phyloP scores from a whole-genome alignment of 2,797 vertebrate species.

The Tapera naevia region DNA sequence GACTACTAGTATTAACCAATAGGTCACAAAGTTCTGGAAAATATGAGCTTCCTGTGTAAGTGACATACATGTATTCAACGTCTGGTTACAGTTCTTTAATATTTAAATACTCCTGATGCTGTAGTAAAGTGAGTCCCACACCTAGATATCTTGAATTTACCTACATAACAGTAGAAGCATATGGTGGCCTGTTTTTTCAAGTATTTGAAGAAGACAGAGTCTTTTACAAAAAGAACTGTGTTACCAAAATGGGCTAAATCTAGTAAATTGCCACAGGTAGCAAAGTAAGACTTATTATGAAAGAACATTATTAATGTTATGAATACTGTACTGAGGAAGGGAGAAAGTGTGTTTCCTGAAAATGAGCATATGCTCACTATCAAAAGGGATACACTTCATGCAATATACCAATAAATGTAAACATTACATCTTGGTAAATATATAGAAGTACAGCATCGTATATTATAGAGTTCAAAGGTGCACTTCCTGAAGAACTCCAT shows the following conservation, averaged over 20 bases:
- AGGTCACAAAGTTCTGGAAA: background rate
- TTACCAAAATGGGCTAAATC: background rate
- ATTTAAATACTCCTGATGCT: background rate
- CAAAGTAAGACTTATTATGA: background rate
- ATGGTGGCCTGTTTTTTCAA: no score
- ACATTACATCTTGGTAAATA: no score
- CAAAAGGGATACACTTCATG: background rate
- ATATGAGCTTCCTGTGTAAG: background rate
- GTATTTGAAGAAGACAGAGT: background rate
- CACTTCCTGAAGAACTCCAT: no score
- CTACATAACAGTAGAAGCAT: background rate
- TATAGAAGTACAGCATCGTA: no score
- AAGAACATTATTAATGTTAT: background rate
- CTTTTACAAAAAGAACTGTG: background rate
- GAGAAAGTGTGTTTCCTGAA: background rate
- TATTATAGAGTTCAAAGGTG: no score
- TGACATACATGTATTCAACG: background rate
- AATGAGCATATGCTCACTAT: background rate
- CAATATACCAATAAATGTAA: background rate
- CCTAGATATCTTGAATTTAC: background rate
- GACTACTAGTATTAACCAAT: no score
- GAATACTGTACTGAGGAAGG: background rate
- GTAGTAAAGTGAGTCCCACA: background rate
- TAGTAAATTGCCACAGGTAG: background rate
- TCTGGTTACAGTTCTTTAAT: background rate